These are phyloP conservation scores for Andrena praecox DNA, from an alignment of 2,888 invertebrate genomes.

Conservation along the genomic window DNA sequence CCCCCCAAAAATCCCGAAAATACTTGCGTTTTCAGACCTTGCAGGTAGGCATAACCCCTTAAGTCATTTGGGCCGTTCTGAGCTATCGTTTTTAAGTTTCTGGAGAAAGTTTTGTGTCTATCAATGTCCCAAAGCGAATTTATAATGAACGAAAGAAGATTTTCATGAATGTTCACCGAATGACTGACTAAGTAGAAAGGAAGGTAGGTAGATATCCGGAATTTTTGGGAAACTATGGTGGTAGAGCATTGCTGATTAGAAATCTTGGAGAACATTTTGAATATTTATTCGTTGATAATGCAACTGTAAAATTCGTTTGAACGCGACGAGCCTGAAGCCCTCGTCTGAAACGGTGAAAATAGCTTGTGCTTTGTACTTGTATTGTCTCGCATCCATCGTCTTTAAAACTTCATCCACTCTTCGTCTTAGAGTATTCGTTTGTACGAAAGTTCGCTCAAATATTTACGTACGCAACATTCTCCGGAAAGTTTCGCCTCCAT, in stretches of 20 bases:
- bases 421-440: conserved; percentile 13
- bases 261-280: neutral
- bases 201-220: too few relatives aligned
- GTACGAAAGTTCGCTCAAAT: conserved; percentile 35
- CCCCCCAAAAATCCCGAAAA: too few relatives aligned
- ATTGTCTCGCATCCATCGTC: conserved; percentile 5
- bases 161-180: too few relatives aligned
- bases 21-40: too few relatives aligned
- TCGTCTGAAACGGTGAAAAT: neutral
- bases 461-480: conserved; percentile 54
- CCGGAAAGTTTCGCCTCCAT: conserved; percentile 39
- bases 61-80: too few relatives aligned
- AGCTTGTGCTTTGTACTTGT: neutral
- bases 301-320: neutral
- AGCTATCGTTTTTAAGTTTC: too few relatives aligned
- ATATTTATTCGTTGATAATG: neutral
- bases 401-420: conserved; percentile 31
- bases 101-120: too few relatives aligned
- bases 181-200: too few relatives aligned
- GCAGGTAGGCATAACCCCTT: too few relatives aligned
- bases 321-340: neutral
- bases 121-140: too few relatives aligned
- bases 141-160: too few relatives aligned
- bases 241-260: neutral
- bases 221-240: too few relatives aligned